Conservation (phyloP, 2,797 vertebrate genomes). For the Microtus californicus region DNA sequence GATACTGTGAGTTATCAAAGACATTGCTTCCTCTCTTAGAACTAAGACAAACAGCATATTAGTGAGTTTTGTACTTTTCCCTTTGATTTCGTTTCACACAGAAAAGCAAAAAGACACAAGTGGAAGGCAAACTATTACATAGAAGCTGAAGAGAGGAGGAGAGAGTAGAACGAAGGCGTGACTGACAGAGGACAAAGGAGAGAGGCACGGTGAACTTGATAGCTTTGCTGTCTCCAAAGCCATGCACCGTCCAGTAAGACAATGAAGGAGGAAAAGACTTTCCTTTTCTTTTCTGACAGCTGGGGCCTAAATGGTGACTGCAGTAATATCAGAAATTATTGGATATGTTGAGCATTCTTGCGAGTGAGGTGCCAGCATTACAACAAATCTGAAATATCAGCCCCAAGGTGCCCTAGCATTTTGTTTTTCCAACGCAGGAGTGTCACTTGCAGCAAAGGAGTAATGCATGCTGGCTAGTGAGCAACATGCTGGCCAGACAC, state of each 20-base stretch:
- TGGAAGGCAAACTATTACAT: not conserved
- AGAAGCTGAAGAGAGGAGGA: not conserved
- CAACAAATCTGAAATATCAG: constrained; percentile 64
- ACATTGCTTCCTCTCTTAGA: not conserved
- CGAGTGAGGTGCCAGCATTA: constrained; percentile 13
- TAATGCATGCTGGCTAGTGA: constrained; percentile 54
- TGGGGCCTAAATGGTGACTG: constrained; percentile 35
- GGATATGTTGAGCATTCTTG: constrained; percentile 34
- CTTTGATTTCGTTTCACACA: not conserved
- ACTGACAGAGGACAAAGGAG: not conserved
- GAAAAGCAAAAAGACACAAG: not conserved
- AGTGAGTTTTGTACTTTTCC: not conserved
- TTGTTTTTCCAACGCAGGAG: constrained; percentile 48
- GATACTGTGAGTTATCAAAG: not conserved
- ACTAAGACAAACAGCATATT: not conserved
- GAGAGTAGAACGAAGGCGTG: not conserved
- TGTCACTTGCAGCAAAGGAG: constrained; percentile 15
- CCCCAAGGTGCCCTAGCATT: constrained; percentile 59
- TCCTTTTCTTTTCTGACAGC: constrained; percentile 57
- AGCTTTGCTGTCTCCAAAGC: not conserved
- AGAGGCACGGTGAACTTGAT: not conserved
- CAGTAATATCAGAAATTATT: constrained; percentile 66
- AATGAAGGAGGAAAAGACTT: constrained; percentile 34
- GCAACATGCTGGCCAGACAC: constrained; percentile 18
- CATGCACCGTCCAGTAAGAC: not conserved